Percentiles rank a stretch among this genome's conserved stretches.
Conservation (phyloP, 2,888 invertebrate genomes). For the Caenorhabditis uteleia region DNA sequence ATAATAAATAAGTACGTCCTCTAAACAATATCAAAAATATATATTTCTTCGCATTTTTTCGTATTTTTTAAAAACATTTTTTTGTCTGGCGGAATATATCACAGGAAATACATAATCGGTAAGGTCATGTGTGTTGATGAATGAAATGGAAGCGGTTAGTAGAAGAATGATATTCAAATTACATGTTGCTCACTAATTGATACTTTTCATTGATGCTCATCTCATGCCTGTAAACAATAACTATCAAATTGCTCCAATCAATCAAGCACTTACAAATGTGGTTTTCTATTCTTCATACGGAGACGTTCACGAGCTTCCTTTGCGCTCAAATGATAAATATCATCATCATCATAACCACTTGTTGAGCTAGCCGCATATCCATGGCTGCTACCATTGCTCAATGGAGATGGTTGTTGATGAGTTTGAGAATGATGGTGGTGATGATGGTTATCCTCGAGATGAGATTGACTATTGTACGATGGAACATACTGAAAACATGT, state of each 20-base stretch:
- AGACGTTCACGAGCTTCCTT: slow-evolving; percentile 65
- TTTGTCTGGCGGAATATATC: not conserved
- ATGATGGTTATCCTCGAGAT: not conserved
- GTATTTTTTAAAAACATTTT: too few species aligned
- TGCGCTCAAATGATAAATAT: slow-evolving; percentile 66
- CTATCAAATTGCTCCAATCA: too few species aligned
- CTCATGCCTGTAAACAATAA: slow-evolving; percentile 44
- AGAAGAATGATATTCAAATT: slow-evolving; percentile 7
- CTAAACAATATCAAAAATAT: not conserved
- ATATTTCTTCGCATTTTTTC: too few species aligned
- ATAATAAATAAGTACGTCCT: not conserved
- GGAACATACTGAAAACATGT: too few species aligned
- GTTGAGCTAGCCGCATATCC: slow-evolving; percentile 33
- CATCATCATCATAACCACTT: slow-evolving; percentile 42
- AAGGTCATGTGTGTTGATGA: not conserved
- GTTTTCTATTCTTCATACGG: slow-evolving; percentile 53
- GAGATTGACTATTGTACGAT: slow-evolving; percentile 3
- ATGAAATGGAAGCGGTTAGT: not conserved
- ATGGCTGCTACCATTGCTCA: slow-evolving; percentile 38
- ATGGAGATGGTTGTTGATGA: slow-evolving; percentile 31
- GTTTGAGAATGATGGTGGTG: slow-evolving; percentile 24
- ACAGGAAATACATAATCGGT: not conserved
- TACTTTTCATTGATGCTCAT: slow-evolving; percentile 67
- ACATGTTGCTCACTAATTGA: slow-evolving; percentile 64
- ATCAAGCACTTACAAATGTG: slow-evolving; percentile 25